Evolutionary conservation across 2,113 vertebrate genomes (phyloP).

Genomic region (Pycnonotus jocosus): DNA sequence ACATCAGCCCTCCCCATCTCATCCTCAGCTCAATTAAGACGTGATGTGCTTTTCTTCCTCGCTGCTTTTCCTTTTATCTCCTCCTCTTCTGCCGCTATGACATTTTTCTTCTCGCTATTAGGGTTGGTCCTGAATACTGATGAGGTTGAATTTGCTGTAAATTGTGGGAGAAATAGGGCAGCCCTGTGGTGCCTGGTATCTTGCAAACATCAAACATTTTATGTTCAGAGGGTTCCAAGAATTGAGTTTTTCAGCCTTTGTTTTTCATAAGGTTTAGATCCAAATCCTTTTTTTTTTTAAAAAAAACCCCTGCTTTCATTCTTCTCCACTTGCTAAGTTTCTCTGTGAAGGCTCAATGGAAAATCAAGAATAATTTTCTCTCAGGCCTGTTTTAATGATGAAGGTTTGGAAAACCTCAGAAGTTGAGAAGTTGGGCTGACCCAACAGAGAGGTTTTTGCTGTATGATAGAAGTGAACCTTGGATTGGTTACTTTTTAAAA

Average conservation of each 20-base stretch:
- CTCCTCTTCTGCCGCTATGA: neutral
- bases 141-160: neutral
- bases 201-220: neutral
- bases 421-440: neutral
- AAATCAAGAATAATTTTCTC: neutral
- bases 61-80: constrained; percentile 13
- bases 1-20: neutral
- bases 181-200: neutral
- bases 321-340: neutral
- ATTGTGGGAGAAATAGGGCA: neutral
- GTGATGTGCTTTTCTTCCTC: neutral
- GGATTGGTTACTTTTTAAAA: neutral
- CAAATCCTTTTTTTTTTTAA: neutral
- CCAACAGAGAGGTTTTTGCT: neutral
- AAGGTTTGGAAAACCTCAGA: neutral
- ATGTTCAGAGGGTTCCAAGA: neutral
- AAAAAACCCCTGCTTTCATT: neutral
- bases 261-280: neutral
- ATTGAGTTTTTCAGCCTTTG: neutral
- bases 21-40: constrained; percentile 11
- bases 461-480: neutral
- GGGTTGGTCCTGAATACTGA: neutral
- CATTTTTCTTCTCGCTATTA: neutral
- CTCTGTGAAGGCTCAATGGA: neutral
- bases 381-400: neutral